A percentile compares a stretch with the other conserved stretches of the same genome.
Conservation (phyloP, 1,140 invertebrate genomes). For the Ceratosolen solmsi region DNA sequence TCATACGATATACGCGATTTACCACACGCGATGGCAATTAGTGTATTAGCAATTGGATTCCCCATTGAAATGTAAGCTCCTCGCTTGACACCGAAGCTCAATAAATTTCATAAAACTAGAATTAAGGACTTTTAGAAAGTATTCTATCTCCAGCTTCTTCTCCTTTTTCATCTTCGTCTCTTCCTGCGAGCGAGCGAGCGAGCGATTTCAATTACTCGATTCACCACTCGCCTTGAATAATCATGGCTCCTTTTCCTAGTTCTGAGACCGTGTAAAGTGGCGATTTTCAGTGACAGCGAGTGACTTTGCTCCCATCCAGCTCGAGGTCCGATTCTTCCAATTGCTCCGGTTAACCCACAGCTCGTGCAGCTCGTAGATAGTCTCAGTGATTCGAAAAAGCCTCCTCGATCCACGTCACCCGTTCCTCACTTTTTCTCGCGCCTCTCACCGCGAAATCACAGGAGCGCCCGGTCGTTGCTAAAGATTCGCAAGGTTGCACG, state of each 20-base stretch:
- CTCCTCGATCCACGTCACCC: background rate
- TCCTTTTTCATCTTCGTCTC: no score
- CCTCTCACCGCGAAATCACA: conserved; percentile 37
- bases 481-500: background rate
- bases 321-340: background rate
- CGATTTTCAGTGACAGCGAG: background rate
- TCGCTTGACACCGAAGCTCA: background rate
- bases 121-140: background rate
- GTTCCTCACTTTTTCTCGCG: background rate
- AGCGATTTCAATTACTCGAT: background rate
- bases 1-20: no score
- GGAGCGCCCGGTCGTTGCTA: background rate
- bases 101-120: background rate
- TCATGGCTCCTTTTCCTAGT: no score
- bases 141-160: background rate
- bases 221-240: background rate
- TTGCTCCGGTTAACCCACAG: no score
- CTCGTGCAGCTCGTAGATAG: background rate
- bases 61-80: background rate
- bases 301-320: background rate
- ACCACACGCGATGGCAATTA: no score
- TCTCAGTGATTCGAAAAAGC: background rate
- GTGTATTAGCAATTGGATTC: no score
- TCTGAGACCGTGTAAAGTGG: background rate
- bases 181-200: no score